These are phyloP conservation scores for Clostera curtula DNA, from an alignment of 2,888 invertebrate genomes.

Conservation along the genomic window DNA sequence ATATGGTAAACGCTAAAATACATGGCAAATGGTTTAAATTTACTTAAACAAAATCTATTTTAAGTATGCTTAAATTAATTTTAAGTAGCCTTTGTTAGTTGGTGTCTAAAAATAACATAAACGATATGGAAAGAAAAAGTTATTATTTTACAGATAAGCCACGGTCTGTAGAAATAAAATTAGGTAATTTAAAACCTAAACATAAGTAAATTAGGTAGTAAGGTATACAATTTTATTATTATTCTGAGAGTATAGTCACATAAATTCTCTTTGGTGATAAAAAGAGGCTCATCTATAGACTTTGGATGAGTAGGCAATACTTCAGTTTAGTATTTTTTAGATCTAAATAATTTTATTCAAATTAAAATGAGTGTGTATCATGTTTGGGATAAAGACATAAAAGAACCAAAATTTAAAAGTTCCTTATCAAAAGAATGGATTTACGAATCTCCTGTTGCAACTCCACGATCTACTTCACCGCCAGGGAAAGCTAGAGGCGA, in stretches of 20 bases:
- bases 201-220: constrained; percentile 5
- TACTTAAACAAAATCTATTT: too few species aligned
- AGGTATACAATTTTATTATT: not conserved
- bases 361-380: constrained; percentile 23
- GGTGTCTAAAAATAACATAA: too few species aligned
- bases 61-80: too few species aligned
- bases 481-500: constrained; percentile 35
- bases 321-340: not conserved
- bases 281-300: too few species aligned
- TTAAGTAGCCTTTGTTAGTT: too few species aligned
- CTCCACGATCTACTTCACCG: constrained; percentile 40
- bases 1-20: too few species aligned
- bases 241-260: constrained; percentile 1
- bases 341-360: constrained; percentile 4
- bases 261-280: not conserved
- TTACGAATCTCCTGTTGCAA: constrained; percentile 26
- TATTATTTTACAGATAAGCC: too few species aligned
- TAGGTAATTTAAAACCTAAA: constrained; percentile 9
- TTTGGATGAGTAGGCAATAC: too few species aligned
- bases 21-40: too few species aligned
- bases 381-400: constrained; percentile 29
- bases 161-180: too few species aligned
- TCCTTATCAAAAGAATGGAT: constrained; percentile 35
- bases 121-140: too few species aligned
- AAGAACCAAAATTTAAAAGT: constrained; percentile 27